Evolutionary conservation across 2,888 invertebrate species (phyloP), one percentile per base, ranked within the genome.

Genomic region (Apeira syringaria): DNA sequence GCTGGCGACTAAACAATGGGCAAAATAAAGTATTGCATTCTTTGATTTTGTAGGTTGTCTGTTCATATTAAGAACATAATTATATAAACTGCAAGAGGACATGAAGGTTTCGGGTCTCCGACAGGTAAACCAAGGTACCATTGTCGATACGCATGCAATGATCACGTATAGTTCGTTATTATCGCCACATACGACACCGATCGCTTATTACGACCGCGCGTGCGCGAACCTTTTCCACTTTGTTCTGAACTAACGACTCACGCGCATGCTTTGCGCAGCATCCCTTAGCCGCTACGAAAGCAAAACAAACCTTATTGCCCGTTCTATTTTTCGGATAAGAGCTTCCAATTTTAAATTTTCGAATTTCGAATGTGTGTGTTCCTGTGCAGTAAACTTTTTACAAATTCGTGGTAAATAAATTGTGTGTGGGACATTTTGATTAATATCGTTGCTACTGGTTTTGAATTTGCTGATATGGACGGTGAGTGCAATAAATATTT

Each of bases 171-270:
- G 4, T 13, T 13, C 17, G 33, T 30, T 30, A 42, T 40, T 49
- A 50, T 36, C 31, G 33, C 33, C 18, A 9, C 24, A 22, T 34
- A 35, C 11, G 34, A 27, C 8, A 8, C 20, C 33, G 42, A 37
- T 50, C 49, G 54, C 45, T 54, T 57, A 50, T 34, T 52, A 54
- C 33, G 5, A 35, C 7, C 13, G 47, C 38, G 34, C 34, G 7
- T 6, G 25, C 42, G 32, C 38, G 10, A 11, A 25, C 24, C 12
- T 38, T 8, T 18, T 37, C 37, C 56, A 54, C 43, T 57, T 43
- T 37, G 39, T 31, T 39, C 36, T 53, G 37, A 42, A 13, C 50
- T 20, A 5, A 52, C 50, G 34, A 39, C 36, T 36, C 30, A 40
- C 7, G 49, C 48, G 53, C 47, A 31, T 43, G 54, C 26, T 31